Evolutionary conservation across 2,888 invertebrate species (phyloP), one percentile per base, ranked within the genome.

Genomic region (Himalopsyche tibetana): DNA sequence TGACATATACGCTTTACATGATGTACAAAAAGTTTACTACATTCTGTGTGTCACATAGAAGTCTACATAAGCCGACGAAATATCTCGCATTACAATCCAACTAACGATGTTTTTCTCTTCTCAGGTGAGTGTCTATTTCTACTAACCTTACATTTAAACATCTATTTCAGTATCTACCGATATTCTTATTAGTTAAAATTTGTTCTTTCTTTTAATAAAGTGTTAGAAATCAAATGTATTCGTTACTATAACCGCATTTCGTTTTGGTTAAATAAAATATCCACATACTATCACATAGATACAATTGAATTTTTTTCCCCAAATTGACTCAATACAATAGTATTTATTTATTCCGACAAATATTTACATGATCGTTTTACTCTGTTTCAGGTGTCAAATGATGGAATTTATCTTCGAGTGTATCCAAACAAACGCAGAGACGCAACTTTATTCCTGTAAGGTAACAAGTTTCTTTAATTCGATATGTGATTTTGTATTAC

Each of bases 101-200:
- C 74, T 74, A 74, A 74, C 36, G 74, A 74, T 74, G 74, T 74
- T 74, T 74, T 74, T 74, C 38, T 36, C 19, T 74, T 28, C 36
- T 74, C 74, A 74, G 74, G 74, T 74, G 38, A 74, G 74, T 74
- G 19, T 74, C 36, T 74, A 51, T 51, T 36, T 74, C 5, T 74
- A 74, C 74, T 74, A 74, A 38, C 38, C 74, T 12, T 38, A 38
- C 19, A 74, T 74, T 38, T 74, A 12, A 74, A 36, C 15, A 5
- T 51, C 51, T 51, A 15, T 51, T 51, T 51, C 15, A 51, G 51
- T 51, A 4, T 12, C 51, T 51, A 51, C 9, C 12, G 45, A 51
- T 51, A 11, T 51, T 12, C 45, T 11, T 51, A 4, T 3, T 51
- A 51, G 51, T 12, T 51, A 51, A 15, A 51, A 15, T 51, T 15